Evolutionary conservation across 2,113 vertebrate genomes (phyloP).

Genomic region (Percopsis transmontana): DNA sequence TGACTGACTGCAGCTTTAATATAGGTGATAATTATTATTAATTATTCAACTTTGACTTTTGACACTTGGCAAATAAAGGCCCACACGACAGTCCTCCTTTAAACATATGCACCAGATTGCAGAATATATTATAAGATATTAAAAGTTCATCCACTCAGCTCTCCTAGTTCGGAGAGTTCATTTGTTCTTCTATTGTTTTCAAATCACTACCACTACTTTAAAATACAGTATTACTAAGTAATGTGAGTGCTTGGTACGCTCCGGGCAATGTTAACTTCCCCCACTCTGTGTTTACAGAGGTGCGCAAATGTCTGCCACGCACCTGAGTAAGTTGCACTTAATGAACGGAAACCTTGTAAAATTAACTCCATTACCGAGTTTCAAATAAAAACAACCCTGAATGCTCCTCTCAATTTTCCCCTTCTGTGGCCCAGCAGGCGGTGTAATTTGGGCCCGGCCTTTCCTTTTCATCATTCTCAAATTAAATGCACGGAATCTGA

Average conservation of each 20-base stretch:
- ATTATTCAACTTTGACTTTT: not conserved
- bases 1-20: no score
- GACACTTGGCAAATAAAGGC: not conserved
- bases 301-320: slow-evolving; percentile 22
- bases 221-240: no score
- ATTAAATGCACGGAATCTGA: slow-evolving; percentile 62
- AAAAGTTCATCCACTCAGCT: no score
- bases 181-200: no score
- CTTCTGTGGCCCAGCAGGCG: slow-evolving; percentile 32
- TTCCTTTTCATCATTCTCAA: slow-evolving; percentile 61
- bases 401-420: slow-evolving; percentile 35
- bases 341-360: slow-evolving; percentile 68
- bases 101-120: no score
- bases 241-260: not conserved
- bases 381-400: slow-evolving; percentile 56
- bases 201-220: no score
- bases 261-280: not conserved
- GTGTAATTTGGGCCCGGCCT: slow-evolving; percentile 5
- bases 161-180: no score
- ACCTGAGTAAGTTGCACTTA: slow-evolving; percentile 58
- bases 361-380: slow-evolving; percentile 59
- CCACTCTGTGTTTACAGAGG: not conserved
- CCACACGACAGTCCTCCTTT: not conserved
- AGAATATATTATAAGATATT: no score
- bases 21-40: no score